phyloP scores from a whole-genome alignment of 2,888 invertebrate genomes.

The Sminthurinus aureus region DNA sequence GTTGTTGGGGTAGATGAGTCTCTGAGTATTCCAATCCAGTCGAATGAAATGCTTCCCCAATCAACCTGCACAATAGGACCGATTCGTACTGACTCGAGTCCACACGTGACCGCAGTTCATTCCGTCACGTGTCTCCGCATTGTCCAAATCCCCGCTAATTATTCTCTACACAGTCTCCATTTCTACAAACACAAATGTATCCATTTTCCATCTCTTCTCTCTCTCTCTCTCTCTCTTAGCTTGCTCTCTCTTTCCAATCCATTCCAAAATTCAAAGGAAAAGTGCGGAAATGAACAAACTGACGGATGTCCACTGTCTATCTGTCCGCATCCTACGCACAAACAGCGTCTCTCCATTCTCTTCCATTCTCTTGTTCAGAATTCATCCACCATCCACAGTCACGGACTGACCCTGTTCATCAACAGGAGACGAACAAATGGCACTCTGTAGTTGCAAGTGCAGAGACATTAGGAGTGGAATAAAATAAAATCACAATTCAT shows the following conservation, averaged over 20 bases:
- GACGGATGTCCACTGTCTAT: constrained; percentile 21
- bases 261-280: not conserved
- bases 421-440: not conserved
- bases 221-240: not conserved
- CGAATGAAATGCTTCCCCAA: constrained; percentile 5
- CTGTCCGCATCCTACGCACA: not conserved
- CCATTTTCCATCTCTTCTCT: not conserved
- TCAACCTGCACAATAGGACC: constrained; percentile 45
- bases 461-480: not conserved
- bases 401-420: not conserved
- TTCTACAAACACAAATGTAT: not conserved
- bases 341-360: not conserved
- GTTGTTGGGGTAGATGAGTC: too few relatives aligned
- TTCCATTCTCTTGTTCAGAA: not conserved
- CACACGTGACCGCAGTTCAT: constrained; percentile 57
- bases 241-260: constrained; percentile 16
- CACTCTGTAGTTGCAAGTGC: not conserved
- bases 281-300: constrained; percentile 34
- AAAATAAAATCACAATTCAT: constrained; percentile 19
- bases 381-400: not conserved
- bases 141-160: constrained; percentile 56
- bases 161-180: constrained; percentile 36
- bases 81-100: constrained; percentile 53
- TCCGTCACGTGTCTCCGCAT: constrained; percentile 55
- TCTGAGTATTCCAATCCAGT: too few relatives aligned